Evolutionary conservation across 2,797 vertebrate species (phyloP), one percentile per base, ranked within the genome.

Genomic region (Brachyalestes nurse): DNA sequence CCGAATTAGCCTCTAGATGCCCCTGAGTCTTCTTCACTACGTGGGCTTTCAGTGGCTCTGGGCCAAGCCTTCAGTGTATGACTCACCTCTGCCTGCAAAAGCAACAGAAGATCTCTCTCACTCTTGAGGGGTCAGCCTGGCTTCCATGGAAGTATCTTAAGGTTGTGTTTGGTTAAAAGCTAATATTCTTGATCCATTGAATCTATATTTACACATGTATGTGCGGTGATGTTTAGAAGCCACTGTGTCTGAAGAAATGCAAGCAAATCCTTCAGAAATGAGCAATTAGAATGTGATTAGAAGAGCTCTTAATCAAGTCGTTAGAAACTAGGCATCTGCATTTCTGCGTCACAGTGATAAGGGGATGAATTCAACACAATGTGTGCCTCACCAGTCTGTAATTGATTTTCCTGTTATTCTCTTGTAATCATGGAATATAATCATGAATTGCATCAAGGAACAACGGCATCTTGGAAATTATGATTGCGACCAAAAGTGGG

Each of bases 371-470:
- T 72, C 70, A 61, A 78, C 87, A 88, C 87, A 90, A 85, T 86
- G 85, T 84, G 65, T 10, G 83, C 60, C 49, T 89, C 83, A 53
- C 77, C 86, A 86, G 83, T 84, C 76, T 72, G 83, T 88, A 88
- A 86, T 91, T 79, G 80, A 91, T 90, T 91, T 86, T 88, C 88
- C 82, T 69, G 86, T 90, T 92, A 90, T 93, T 85, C 81, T 87
- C 86, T 92, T 91, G 92, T 91, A 94, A 93, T 91, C 91, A 93
- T 90, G 89, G 75, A 88, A 84, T 83, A 84, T 92, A 91, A 93
- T 92, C 92, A 91, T 77, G 64, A 87, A 84, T 79, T 86, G 90
- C 90, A 89, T 90, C 90, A 88, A 84, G 90, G 83, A 84, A 75
- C 80, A 75, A 69, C 75, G 61, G 13, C 73, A 28, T 72, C 49